Evolutionary conservation across 53 echinoderm and acorn worm species (phyloP), one percentile per base, ranked within the genome.

Genomic region (Paracentrotus lividus): DNA sequence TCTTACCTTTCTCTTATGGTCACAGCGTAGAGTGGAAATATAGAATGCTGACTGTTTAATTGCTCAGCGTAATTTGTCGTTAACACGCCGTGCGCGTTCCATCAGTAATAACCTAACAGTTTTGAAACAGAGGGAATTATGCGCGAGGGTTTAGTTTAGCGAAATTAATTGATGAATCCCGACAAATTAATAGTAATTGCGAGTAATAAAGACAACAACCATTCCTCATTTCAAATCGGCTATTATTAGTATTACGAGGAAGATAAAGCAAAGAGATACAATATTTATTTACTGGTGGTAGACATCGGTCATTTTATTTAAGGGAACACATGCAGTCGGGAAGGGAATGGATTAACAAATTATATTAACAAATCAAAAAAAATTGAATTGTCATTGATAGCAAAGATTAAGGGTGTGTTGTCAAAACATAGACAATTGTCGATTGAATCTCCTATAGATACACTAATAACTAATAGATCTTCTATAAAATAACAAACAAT

Each of bases 41-140:
- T 67, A n/a, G 34, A 38, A n/a, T 44, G 81, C n/a, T 26, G 81
- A 81, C 81, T 81, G 81, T 81, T 81, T 81, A 81, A 81, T 81
- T 81, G 81, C 27, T 45, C 81, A 49, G 81, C 81, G 44, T 47
- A 44, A 81, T 47, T 47, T 44, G n/a, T 4, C 81, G 49, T 81
- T 47, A 81, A 81, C 81, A 26, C 81, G 44, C 81, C 38, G 45
- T 10, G n/a, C n/a, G 10, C 26, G 81, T 33, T 47, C 81, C 44
- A 81, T 9, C 49, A 8, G 8, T 47, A n/a, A n/a, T 2, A 26
- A n/a, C 76, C 47, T 13, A n/a, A 26, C 81, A 81, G 26, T 45
- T 81, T 47, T 47, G 45, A n/a, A n/a, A n/a, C n/a, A n/a, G 24
- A 44, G 12, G 47, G 81, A 81, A 81, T 47, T 81, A 47, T 47